A percentile compares a stretch with the other conserved stretches of the same genome.
These are phyloP conservation scores for Sciurus vulgaris DNA, from an alignment of 2,797 vertebrate genomes.

Conservation along the genomic window DNA sequence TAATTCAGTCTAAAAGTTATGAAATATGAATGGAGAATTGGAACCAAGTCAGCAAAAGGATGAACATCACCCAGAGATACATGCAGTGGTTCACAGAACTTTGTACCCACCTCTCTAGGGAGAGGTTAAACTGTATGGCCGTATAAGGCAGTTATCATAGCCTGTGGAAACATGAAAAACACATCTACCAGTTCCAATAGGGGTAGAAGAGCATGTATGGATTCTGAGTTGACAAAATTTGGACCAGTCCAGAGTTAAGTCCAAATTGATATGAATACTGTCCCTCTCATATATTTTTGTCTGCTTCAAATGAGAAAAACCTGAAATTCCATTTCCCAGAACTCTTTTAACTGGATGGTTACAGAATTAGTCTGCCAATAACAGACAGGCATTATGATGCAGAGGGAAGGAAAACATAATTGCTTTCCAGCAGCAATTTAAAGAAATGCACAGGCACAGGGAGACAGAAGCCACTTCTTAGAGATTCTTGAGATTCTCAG, in stretches of 20 bases:
- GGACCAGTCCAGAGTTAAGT: background rate
- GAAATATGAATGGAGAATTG: background rate
- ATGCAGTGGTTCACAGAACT: background rate
- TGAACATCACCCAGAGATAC: background rate
- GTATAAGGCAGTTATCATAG: background rate
- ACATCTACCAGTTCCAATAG: background rate
- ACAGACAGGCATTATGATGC: background rate
- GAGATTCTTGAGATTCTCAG: background rate
- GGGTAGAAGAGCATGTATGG: background rate
- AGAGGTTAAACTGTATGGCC: background rate
- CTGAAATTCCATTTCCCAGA: background rate
- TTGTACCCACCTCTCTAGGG: no score
- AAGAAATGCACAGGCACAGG: background rate
- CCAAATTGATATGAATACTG: background rate
- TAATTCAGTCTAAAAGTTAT: background rate
- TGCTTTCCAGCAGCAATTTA: background rate
- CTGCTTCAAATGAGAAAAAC: background rate
- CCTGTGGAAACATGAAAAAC: background rate
- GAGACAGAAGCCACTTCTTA: background rate
- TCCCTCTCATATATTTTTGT: background rate
- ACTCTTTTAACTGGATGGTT: background rate
- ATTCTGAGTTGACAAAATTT: background rate
- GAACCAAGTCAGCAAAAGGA: background rate
- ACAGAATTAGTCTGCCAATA: background rate
- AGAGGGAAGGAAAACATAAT: background rate